Conservation (phyloP, 2,888 invertebrate species). For the Podabrus alpinus region DNA sequence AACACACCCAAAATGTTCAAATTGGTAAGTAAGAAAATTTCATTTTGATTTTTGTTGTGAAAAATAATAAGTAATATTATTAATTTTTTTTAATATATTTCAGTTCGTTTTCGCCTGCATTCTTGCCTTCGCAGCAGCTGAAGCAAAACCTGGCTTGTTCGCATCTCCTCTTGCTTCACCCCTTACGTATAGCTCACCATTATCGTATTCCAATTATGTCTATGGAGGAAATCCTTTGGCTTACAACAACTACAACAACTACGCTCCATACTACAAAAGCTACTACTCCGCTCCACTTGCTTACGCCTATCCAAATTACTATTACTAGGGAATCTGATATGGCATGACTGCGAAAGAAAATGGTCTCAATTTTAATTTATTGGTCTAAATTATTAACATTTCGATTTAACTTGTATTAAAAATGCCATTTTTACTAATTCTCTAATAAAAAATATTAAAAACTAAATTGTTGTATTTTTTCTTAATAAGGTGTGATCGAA, state of each 20-base stretch:
- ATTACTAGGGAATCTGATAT: constrained; percentile 7
- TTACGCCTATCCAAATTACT: constrained; percentile 26
- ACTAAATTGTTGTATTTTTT: background rate
- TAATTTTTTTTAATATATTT: constrained; percentile 33
- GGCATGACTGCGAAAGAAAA: background rate
- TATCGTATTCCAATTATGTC: constrained; percentile 21
- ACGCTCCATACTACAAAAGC: constrained; percentile 29
- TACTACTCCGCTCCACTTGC: constrained; percentile 37
- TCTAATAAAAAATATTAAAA: constrained; percentile 10
- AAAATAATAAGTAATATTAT: background rate
- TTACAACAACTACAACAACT: constrained; percentile 28
- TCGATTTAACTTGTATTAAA: background rate
- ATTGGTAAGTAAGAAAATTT: constrained; percentile 48
- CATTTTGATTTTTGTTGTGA: background rate
- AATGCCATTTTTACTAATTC: background rate
- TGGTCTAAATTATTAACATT: constrained; percentile 37
- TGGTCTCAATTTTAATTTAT: background rate
- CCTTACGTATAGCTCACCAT: constrained; percentile 18
- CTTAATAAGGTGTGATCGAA: background rate
- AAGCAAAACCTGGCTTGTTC: constrained; percentile 52
- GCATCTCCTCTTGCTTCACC: constrained; percentile 47
- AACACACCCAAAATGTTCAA: constrained; percentile 50
- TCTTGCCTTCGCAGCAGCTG: constrained; percentile 56
- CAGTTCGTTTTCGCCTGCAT: constrained; percentile 58
- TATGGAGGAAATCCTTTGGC: constrained; percentile 43